Conservation (phyloP, 1,140 invertebrate genomes). For the Lepeophtheirus salmonis region DNA sequence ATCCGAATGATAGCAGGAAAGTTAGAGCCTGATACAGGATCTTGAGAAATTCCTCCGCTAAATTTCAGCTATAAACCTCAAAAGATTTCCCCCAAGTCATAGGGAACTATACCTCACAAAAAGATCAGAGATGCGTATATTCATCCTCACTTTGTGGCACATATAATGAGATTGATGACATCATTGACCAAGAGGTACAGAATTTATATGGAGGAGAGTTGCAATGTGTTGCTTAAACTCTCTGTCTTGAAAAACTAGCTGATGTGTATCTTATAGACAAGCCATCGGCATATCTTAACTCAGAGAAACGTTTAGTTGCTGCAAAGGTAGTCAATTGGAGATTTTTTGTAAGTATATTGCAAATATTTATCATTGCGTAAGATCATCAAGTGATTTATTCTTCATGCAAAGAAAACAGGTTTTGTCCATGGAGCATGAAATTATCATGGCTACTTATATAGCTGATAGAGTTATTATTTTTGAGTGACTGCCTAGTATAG, state of each 20-base stretch:
- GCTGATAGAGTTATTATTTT: constrained; percentile 98
- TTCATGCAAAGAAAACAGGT: constrained; percentile 97
- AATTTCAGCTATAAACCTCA: constrained; percentile 99
- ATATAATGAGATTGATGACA: constrained; percentile 55
- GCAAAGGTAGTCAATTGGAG: constrained; percentile 54
- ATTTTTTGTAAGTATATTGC: no score
- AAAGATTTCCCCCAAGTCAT: constrained; percentile 95
- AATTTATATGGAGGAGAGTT: constrained; percentile 98
- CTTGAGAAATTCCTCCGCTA: constrained; percentile 62
- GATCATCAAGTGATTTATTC: constrained; percentile 56
- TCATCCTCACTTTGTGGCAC: constrained; percentile 55
- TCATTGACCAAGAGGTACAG: constrained; percentile 97
- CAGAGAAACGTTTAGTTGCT: constrained; percentile 96
- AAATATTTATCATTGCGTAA: neutral
- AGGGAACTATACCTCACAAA: constrained; percentile 82
- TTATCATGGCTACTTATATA: constrained; percentile 99
- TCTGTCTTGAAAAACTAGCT: constrained; percentile 94
- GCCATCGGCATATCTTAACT: constrained; percentile 96
- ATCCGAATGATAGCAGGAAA: constrained; percentile 95
- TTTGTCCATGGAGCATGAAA: constrained; percentile 99
- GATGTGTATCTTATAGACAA: constrained; percentile 99
- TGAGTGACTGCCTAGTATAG: constrained; percentile 73
- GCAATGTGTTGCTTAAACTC: constrained; percentile 82
- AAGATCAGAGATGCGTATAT: constrained; percentile 91
- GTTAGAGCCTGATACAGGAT: constrained; percentile 70